Evolutionary conservation across 1,140 invertebrate genomes (phyloP).

Genomic region (Leptinotarsa undecemlineata): DNA sequence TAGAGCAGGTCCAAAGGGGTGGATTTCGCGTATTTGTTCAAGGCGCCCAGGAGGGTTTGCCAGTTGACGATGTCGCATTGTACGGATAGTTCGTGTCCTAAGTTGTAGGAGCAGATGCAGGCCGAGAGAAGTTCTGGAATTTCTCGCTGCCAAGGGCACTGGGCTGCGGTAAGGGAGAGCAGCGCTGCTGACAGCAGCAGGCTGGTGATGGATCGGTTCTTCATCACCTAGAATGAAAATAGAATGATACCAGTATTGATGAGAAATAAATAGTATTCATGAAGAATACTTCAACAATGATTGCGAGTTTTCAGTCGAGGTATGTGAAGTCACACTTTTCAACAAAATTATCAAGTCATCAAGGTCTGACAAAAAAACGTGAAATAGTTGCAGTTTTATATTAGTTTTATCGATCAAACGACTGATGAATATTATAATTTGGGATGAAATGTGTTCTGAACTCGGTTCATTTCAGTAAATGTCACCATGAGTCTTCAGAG

Average conservation of each 20-base stretch:
- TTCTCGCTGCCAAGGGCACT: constrained; percentile 84
- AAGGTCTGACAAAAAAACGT: no score
- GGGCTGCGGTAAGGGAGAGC: constrained; percentile 56
- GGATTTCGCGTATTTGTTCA: constrained; percentile 69
- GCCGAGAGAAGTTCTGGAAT: constrained; percentile 76
- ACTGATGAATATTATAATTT: no score
- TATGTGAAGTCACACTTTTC: neutral
- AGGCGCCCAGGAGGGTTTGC: constrained; percentile 67
- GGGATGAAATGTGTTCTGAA: no score
- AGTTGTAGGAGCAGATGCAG: constrained; percentile 86
- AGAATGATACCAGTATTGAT: neutral
- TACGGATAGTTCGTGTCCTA: constrained; percentile 79
- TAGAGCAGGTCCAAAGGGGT: constrained; percentile 81
- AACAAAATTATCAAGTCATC: neutral
- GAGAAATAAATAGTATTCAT: neutral
- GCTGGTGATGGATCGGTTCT: constrained; percentile 31
- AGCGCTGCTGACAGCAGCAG: constrained; percentile 36
- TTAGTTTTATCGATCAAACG: no score
- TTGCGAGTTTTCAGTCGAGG: no score
- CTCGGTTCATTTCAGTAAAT: no score
- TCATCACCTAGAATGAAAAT: constrained; percentile 42
- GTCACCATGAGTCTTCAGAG: no score
- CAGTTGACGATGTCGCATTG: constrained; percentile 91
- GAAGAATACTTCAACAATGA: neutral
- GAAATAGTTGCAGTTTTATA: no score